Conservation (phyloP, 2,797 vertebrate genomes). For the Alectoris magna region DNA sequence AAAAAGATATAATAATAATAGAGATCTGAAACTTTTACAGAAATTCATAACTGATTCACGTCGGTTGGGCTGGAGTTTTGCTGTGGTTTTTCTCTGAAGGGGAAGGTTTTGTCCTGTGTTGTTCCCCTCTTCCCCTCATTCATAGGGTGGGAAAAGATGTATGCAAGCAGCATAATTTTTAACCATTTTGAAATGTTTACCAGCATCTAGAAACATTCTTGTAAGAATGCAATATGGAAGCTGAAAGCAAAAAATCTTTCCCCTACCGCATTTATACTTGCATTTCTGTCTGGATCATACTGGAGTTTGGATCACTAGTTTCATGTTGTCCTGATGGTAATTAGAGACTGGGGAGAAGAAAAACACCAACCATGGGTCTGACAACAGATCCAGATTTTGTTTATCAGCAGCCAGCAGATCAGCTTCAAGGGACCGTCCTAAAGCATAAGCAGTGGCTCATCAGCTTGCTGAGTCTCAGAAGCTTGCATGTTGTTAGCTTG, state of each 20-base stretch:
- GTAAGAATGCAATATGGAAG: background rate
- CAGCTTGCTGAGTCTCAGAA: conserved; percentile 2
- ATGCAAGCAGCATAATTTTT: background rate
- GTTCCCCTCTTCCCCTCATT: background rate
- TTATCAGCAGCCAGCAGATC: background rate
- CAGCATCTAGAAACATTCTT: background rate
- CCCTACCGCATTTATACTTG: accelerated
- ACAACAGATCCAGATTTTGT: background rate
- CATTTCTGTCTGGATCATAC: accelerated
- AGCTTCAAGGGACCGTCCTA: conserved; percentile 30
- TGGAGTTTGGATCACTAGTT: background rate
- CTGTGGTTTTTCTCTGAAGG: background rate
- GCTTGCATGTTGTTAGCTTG: background rate
- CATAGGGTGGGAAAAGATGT: background rate
- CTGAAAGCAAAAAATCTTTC: background rate
- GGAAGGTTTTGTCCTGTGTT: background rate
- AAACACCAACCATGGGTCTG: background rate
- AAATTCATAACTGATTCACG: background rate
- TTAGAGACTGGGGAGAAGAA: background rate
- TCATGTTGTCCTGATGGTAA: background rate
- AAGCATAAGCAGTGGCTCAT: background rate
- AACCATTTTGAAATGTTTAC: background rate
- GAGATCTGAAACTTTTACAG: background rate
- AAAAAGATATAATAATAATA: background rate
- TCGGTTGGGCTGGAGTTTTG: background rate